Percentiles rank a stretch among this genome's conserved stretches.
Conservation (phyloP, 1,140 invertebrate species). For the Drosophila ogumai region DNA sequence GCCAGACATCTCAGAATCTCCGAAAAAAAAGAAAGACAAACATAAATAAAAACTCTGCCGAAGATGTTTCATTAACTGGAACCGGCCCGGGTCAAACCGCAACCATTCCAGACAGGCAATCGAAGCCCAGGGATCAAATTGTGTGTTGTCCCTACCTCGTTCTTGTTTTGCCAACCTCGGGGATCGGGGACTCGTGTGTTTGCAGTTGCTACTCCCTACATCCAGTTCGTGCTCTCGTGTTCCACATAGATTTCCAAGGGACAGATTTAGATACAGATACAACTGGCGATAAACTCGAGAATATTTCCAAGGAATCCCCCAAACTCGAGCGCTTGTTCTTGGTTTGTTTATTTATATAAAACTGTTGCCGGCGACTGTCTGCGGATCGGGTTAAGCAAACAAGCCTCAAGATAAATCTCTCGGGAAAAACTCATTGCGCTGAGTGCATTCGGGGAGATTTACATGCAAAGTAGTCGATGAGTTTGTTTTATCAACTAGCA, state of each 20-base stretch:
- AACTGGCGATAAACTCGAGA: slow-evolving; percentile 68
- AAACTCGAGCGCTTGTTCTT: slow-evolving; percentile 52
- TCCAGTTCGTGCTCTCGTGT: slow-evolving; percentile 48
- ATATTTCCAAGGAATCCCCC: slow-evolving; percentile 76
- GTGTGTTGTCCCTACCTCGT: slow-evolving; percentile 58
- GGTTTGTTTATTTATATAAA: slow-evolving; percentile 79
- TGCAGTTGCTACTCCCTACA: slow-evolving; percentile 37
- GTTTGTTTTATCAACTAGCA: slow-evolving; percentile 43
- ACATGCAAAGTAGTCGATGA: slow-evolving; percentile 51
- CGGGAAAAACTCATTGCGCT: slow-evolving; percentile 28
- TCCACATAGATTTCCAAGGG: slow-evolving; percentile 56
- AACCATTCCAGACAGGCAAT: slow-evolving; percentile 37
- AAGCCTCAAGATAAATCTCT: slow-evolving; percentile 31
- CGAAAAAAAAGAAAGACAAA: slow-evolving; percentile 14
- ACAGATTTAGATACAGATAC: slow-evolving; percentile 47
- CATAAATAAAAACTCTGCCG: slow-evolving; percentile 27
- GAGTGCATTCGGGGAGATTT: slow-evolving; percentile 65
- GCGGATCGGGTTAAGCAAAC: slow-evolving; percentile 55
- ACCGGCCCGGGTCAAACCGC: slow-evolving; percentile 62
- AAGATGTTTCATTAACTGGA: slow-evolving; percentile 69
- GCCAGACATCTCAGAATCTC: slow-evolving; percentile 52
- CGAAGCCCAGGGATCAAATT: slow-evolving; percentile 53
- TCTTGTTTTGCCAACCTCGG: slow-evolving; percentile 40
- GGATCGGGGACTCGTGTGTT: slow-evolving; percentile 17
- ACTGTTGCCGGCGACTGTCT: slow-evolving; percentile 46